phyloP scores from a whole-genome alignment of 2,113 vertebrate genomes.

The Connochaetes taurinus region DNA sequence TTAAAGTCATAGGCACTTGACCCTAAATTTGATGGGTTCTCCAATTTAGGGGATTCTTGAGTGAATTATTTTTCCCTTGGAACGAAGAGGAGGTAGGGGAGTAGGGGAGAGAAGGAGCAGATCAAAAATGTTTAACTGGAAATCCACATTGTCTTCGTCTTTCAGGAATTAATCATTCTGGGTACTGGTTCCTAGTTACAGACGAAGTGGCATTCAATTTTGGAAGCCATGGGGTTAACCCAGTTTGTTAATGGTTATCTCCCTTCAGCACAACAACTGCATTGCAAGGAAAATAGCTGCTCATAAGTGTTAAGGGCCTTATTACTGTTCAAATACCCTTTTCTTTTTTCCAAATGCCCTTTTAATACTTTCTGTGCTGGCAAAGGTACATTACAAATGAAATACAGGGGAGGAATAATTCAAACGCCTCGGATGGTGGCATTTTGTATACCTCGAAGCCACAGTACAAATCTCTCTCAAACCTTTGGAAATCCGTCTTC shows the following conservation, averaged over 20 bases:
- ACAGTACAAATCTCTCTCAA: conserved; percentile 68
- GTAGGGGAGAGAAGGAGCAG: neutral
- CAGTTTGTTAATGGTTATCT: conserved; percentile 29
- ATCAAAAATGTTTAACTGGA: neutral
- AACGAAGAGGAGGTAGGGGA: neutral
- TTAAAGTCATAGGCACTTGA: neutral
- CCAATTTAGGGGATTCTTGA: neutral
- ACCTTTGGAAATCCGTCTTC: conserved; percentile 55
- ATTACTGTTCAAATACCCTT: conserved; percentile 65
- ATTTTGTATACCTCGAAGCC: conserved; percentile 69
- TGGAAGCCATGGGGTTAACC: conserved; percentile 28
- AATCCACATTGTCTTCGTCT: neutral
- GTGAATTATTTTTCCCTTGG: neutral
- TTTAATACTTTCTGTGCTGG: conserved; percentile 61
- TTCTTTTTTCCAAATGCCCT: conserved; percentile 46
- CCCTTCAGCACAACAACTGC: neutral
- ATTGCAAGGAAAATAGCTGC: conserved; percentile 49
- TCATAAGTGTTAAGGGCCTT: conserved; percentile 61
- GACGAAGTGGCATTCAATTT: neutral
- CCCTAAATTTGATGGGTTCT: neutral
- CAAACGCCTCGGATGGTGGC: conserved; percentile 51
- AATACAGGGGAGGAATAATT: conserved; percentile 72
- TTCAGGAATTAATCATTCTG: neutral
- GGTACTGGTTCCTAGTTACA: neutral
- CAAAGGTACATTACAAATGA: conserved; percentile 70